Base-by-base conservation (phyloP, 2,797 vertebrate genomes). In the Acanthis flammea region DNA sequence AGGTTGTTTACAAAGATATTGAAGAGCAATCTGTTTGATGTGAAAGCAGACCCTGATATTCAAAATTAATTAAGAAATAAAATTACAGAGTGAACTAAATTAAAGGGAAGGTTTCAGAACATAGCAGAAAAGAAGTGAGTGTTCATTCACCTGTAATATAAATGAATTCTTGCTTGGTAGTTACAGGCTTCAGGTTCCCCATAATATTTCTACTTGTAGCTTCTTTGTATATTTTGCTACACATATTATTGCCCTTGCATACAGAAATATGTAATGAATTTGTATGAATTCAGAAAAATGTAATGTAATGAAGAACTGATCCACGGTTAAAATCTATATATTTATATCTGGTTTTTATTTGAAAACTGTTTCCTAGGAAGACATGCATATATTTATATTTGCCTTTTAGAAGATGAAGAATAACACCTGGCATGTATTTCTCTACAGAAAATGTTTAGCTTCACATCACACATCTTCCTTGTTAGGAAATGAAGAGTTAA, bases 401-500 rank as follows among this genome's bases (percentile, higher is more conserved):
- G 41, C 19, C 27, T 94, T 79, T 86, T 58, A 39, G 35, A 68
- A 83, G 42, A 70, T 39, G 37, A 63, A 79, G 45, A 76, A 25
- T 53, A 92, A 70, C 39, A 80, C 53, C 75, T 94, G 75, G n/a
- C 23, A 35, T 63, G 19, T 60, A 50, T 88, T 90, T 80, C 57
- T 86, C 53, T 45, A 63, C 47, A 63, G 50, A 89, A 93, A 82
- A 79, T 57, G 12, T 95, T 95, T 83, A 92, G 57, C 60, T 76
- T 92, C 61, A 65, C 47, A 83, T 90, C 44, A 74, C 61, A 94
- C 13, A 77, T 67, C 65, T 65, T 93, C 42, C 76, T 91, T 74
- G 10, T 86, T 88, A 95, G 72, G 58, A 92, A 94, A 77, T 74
- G 30, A 94, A 95, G 95, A 86, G 75, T 92, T 92, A 94, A 95